phyloP scores from a whole-genome alignment of 2,797 vertebrate genomes.

The Echiichthys vipera region DNA sequence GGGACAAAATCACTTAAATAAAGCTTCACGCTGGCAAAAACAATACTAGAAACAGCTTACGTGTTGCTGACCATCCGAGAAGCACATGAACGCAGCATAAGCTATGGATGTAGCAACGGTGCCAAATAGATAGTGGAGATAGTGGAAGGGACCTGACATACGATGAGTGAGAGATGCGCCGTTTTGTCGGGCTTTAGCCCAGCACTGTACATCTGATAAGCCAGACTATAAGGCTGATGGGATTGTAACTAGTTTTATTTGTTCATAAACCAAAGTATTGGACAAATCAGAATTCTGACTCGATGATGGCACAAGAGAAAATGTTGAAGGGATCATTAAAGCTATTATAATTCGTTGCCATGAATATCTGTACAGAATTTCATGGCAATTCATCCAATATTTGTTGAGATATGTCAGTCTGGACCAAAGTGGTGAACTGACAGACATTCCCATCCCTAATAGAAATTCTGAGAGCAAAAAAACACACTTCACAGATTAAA shows the following conservation, averaged over 20 bases:
- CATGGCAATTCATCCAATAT: background rate
- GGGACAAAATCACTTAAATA: too few relatives aligned
- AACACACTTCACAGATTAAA: constrained; percentile 1
- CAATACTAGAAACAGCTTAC: too few relatives aligned
- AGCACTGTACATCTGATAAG: too few relatives aligned
- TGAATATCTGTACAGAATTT: background rate
- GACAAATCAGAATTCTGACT: background rate
- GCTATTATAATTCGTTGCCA: background rate
- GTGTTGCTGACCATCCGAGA: too few relatives aligned
- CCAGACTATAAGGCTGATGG: background rate
- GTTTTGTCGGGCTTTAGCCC: too few relatives aligned
- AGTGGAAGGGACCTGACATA: too few relatives aligned
- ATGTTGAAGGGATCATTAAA: background rate
- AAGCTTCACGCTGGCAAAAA: too few relatives aligned
- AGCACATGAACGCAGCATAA: too few relatives aligned
- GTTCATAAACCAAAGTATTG: background rate
- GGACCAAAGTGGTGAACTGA: background rate
- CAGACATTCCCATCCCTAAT: background rate
- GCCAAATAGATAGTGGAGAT: too few relatives aligned
- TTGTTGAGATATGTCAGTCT: background rate
- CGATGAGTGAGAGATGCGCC: too few relatives aligned
- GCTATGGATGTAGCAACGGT: too few relatives aligned
- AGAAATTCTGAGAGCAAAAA: background rate
- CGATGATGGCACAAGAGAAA: background rate
- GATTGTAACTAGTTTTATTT: background rate